Conservation (phyloP, 2,797 vertebrate genomes). For the Bryconaethiops microstoma region DNA sequence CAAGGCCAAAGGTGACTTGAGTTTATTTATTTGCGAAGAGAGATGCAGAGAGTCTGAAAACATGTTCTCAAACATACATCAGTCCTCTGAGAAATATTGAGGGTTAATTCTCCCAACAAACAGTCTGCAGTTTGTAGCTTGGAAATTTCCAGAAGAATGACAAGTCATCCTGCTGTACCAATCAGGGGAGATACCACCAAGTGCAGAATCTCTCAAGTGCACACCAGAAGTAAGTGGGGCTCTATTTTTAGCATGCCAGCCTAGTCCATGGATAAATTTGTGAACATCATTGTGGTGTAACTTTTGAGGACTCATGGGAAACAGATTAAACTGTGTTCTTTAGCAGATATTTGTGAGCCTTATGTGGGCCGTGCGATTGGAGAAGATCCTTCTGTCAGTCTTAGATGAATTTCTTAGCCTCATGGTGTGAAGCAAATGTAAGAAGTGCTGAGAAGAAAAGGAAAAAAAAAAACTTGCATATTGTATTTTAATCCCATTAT, state of each 20-base stretch:
- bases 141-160: conserved; percentile 49
- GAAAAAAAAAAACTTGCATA: too few species aligned
- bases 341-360: conserved; percentile 47
- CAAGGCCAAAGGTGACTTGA: not conserved
- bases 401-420: conserved; percentile 11
- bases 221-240: conserved; percentile 56
- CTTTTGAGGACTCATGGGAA: conserved; percentile 55
- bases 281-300: conserved; percentile 58
- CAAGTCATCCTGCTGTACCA: conserved; percentile 43
- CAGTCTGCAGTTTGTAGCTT: conserved; percentile 10
- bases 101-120: conserved; percentile 29
- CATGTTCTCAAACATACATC: not conserved
- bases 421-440: conserved; percentile 23
- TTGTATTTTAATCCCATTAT: too few species aligned
- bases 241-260: conserved; percentile 67
- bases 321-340: conserved; percentile 50
- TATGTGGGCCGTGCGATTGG: conserved; percentile 41
- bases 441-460: not conserved
- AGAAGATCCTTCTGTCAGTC: conserved; percentile 28
- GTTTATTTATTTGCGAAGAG: not conserved
- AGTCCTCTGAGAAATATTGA: conserved; percentile 19
- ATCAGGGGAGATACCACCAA: conserved; percentile 45
- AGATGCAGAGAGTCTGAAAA: conserved; percentile 3
- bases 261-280: conserved; percentile 57
- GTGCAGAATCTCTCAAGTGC: conserved; percentile 70